Percentiles rank a stretch among this genome's conserved stretches.
These are phyloP conservation scores for Calephelis perditalis DNA, from an alignment of 2,888 invertebrate genomes.

Conservation along the genomic window DNA sequence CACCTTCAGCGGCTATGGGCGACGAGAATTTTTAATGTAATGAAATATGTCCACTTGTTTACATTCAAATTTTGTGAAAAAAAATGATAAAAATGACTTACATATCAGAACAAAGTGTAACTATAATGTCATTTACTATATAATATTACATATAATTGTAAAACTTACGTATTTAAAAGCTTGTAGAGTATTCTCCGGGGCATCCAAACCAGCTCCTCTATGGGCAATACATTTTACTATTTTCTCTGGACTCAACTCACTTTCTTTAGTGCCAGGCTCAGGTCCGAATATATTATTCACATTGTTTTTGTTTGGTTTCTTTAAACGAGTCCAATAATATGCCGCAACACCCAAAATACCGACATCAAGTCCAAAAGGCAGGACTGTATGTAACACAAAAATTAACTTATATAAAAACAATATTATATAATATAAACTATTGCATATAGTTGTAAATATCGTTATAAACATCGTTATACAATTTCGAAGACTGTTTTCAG, in stretches of 20 bases:
- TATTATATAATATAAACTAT: conserved; percentile 44
- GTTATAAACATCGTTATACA: conserved; percentile 57
- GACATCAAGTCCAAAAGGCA: conserved; percentile 61
- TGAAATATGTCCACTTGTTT: no score
- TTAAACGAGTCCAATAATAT: conserved; percentile 55
- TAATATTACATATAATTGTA: conserved; percentile 17
- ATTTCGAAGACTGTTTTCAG: conserved; percentile 41
- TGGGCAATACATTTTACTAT: conserved; percentile 84
- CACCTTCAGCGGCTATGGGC: no score
- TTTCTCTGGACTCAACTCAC: conserved; percentile 56
- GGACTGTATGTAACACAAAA: conserved; percentile 53
- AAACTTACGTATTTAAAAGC: conserved; percentile 83
- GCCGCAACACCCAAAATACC: conserved; percentile 52
- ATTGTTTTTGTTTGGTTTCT: conserved; percentile 54
- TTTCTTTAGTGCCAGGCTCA: conserved; percentile 60
- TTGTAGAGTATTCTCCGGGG: conserved; percentile 87
- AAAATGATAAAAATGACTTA: background rate
- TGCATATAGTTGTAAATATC: conserved; percentile 42
- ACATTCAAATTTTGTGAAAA: no score
- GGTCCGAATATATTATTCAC: conserved; percentile 75
- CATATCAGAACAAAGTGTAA: no score
- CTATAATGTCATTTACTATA: background rate
- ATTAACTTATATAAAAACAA: conserved; percentile 44
- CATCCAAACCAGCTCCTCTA: conserved; percentile 86
- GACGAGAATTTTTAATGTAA: no score